Base-by-base conservation (phyloP, 1,140 invertebrate genomes). In the Monomorium pharaonis region DNA sequence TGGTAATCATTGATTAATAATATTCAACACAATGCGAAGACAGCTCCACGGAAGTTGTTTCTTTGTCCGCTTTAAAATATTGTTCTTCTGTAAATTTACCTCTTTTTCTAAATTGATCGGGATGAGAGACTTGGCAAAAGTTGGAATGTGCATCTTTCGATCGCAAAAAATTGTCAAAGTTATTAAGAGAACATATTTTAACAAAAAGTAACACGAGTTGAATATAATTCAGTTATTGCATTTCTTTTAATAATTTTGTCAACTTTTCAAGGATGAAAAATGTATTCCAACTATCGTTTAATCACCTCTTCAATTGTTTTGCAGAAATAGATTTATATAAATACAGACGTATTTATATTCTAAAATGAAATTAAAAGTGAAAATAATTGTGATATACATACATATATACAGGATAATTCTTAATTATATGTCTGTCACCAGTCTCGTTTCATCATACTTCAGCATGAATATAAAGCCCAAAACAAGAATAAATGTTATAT, bases 1-100 rank as follows among this genome's bases (percentile, higher is more conserved):
- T 21, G 21, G 30, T 78, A 69, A 51, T 62, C 24, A 60, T 63
- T 62, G 42, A 80, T 83, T 56, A 74, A 21, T 62, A 69, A 89
- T 47, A 80, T 80, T 63, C 74, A 67, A 86, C 60, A 47, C 42
- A 49, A 30, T 47, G 42, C 76, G 49, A 67, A 60, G 30, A 67
- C 24, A 67, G 1, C 18, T 67, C 1, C 14, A 44, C 21, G 18
- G 24, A 51, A 63, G 24, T 75, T 62, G 10, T 65, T 51, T 62
- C 1, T 12, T 33, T 37, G 33, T n/a, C 21, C 5, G 27, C 56
- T 69, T 74, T 37, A 74, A 54, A 21, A 72, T 72, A 72, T 33
- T 47, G 14, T 67, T 67, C 2, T 6, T 67, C 4, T 24, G 6
- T 47, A 47, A 67, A 24, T 67, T 67, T 14, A 60, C 30, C 21